These are phyloP conservation scores for Bovichtus diacanthus DNA, from an alignment of 2,797 vertebrate species.

Conservation along the genomic window DNA sequence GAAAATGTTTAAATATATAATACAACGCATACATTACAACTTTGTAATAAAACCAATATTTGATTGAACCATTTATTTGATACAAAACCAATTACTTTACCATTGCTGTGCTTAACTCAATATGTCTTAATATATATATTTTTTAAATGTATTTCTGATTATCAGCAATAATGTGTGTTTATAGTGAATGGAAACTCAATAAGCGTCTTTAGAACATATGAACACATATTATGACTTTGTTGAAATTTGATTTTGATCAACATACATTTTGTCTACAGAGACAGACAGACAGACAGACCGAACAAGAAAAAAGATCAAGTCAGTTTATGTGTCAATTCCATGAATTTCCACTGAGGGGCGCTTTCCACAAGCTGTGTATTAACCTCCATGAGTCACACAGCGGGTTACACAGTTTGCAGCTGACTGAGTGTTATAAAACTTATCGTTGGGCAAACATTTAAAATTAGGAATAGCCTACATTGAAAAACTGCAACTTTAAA, in stretches of 20 bases:
- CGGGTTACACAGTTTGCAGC: slow-evolving; percentile 5
- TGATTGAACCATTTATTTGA: not conserved
- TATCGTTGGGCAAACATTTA: not conserved
- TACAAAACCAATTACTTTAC: not conserved
- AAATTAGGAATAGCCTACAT: not conserved
- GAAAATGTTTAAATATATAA: not conserved
- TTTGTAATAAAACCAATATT: not conserved
- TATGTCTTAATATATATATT: not conserved
- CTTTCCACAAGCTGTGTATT: slow-evolving; percentile 33
- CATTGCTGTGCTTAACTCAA: not conserved
- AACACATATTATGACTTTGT: not conserved
- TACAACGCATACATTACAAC: not conserved
- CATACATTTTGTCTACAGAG: not conserved
- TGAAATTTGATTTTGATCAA: no score
- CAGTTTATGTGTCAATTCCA: not conserved
- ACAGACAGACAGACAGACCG: slow-evolving; percentile 25
- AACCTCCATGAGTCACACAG: not conserved
- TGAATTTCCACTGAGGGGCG: slow-evolving; percentile 52
- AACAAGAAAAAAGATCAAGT: no score
- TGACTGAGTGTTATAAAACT: not conserved
- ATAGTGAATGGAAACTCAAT: not conserved
- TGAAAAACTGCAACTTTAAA: not conserved
- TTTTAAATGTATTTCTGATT: not conserved
- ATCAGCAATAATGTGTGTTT: not conserved
- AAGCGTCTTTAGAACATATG: not conserved